Conservation (phyloP, 2,888 invertebrate species). For the Ephialtes manifestator region DNA sequence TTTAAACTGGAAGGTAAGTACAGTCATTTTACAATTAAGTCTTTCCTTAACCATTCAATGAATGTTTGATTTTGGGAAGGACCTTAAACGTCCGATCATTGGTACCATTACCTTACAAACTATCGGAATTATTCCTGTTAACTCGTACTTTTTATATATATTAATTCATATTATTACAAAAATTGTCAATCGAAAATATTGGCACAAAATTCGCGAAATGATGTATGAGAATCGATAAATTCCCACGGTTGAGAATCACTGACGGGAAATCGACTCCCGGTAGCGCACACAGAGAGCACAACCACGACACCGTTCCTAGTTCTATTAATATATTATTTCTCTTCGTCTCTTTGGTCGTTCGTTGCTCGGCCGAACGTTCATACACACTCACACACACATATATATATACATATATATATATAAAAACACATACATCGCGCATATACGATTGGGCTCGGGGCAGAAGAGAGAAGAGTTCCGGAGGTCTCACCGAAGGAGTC, state of each 20-base stretch:
- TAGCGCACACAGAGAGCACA: conserved; percentile 43
- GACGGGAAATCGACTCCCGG: conserved; percentile 51
- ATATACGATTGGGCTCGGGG: conserved; percentile 7
- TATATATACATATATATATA: not conserved
- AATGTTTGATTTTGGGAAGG: too few relatives aligned
- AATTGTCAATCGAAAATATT: not conserved
- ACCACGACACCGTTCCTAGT: conserved; percentile 62
- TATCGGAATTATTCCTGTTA: too few relatives aligned
- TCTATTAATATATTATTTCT: conserved; percentile 68
- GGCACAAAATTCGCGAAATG: not conserved
- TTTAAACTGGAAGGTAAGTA: too few relatives aligned
- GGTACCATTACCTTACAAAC: too few relatives aligned
- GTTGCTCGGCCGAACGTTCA: conserved; percentile 60
- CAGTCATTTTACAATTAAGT: too few relatives aligned
- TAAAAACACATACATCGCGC: not conserved
- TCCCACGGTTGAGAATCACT: conserved; percentile 70
- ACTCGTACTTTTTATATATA: not conserved
- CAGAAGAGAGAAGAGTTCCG: conserved; percentile 37
- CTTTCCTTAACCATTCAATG: too few relatives aligned
- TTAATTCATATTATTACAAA: not conserved
- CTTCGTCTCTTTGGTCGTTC: conserved; percentile 37
- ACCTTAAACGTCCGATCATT: too few relatives aligned
- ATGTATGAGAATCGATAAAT: conserved; percentile 22
- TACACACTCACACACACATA: conserved; percentile 36
- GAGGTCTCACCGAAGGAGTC: conserved; percentile 60